These are phyloP conservation scores for Misgurnus anguillicaudatus DNA, from an alignment of 2,113 vertebrate genomes.

Conservation along the genomic window DNA sequence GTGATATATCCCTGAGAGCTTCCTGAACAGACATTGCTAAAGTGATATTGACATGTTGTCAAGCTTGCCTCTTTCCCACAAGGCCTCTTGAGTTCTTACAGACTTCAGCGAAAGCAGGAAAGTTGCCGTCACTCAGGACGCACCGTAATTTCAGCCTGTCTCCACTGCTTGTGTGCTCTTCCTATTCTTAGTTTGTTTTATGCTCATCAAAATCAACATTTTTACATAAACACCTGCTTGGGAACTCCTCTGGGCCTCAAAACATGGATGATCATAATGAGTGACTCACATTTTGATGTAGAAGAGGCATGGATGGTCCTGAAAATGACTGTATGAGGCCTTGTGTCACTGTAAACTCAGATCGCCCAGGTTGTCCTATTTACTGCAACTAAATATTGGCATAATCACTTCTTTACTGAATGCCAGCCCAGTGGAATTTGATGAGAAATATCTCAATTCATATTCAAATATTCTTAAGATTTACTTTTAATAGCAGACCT, in stretches of 20 bases:
- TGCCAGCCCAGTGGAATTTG: no score
- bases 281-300: conserved; percentile 37
- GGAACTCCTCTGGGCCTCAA: conserved; percentile 65
- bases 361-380: conserved; percentile 19
- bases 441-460: no score
- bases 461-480: no score
- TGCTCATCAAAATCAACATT: conserved; percentile 70
- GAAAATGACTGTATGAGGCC: conserved; percentile 2
- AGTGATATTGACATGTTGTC: conserved; percentile 82
- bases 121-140: conserved; percentile 66
- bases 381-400: conserved; percentile 13
- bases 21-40: conserved; percentile 70
- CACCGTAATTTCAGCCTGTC: conserved; percentile 74
- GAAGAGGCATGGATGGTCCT: conserved; percentile 18
- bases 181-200: conserved; percentile 73
- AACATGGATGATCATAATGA: conserved; percentile 45
- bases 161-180: conserved; percentile 70
- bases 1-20: conserved; percentile 78
- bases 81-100: conserved; percentile 74
- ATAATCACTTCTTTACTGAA: not conserved
- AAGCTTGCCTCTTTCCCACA: conserved; percentile 72
- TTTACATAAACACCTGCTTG: conserved; percentile 71
- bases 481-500: no score
- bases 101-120: conserved; percentile 70
- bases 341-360: not conserved